These are phyloP conservation scores for Porites divaricata DNA, from an alignment of 92 coral and sea anemone genomes.

Conservation along the genomic window DNA sequence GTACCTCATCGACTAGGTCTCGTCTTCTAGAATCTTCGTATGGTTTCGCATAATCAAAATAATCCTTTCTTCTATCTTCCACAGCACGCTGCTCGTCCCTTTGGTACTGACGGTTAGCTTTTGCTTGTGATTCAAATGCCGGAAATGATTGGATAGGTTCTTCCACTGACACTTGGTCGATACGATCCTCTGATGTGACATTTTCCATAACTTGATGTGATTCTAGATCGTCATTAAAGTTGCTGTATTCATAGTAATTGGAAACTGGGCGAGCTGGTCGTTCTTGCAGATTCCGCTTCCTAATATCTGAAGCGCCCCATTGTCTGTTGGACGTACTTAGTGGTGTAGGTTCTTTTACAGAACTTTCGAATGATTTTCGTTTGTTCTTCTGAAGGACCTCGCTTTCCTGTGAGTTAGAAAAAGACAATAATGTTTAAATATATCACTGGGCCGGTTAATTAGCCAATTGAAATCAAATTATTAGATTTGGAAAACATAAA, in stretches of 20 bases:
- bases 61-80: slow-evolving; percentile 17
- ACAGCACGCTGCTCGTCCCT: slow-evolving; percentile 12
- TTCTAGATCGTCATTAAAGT: slow-evolving; percentile 13
- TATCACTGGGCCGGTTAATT: not conserved
- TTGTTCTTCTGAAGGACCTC: slow-evolving; percentile 70
- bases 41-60: slow-evolving; percentile 15
- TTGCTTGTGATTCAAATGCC: not conserved
- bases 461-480: too few relatives aligned
- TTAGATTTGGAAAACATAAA: too few relatives aligned
- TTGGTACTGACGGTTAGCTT: not conserved
- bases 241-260: slow-evolving; percentile 47
- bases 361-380: slow-evolving; percentile 72
- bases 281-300: slow-evolving; percentile 14
- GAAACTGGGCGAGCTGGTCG: slow-evolving; percentile 43
- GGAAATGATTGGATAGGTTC: slow-evolving; percentile 22
- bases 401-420: slow-evolving; percentile 62
- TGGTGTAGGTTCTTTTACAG: slow-evolving; percentile 59
- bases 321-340: slow-evolving; percentile 64
- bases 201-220: slow-evolving; percentile 1
- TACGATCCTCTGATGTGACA: slow-evolving; percentile 11
- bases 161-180: slow-evolving; percentile 12
- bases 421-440: not conserved
- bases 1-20: slow-evolving; percentile 11
- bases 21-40: slow-evolving; percentile 36
- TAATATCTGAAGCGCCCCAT: slow-evolving; percentile 13